Conservation (phyloP, 2,113 vertebrate genomes). For the Neopipo cinnamomea region DNA sequence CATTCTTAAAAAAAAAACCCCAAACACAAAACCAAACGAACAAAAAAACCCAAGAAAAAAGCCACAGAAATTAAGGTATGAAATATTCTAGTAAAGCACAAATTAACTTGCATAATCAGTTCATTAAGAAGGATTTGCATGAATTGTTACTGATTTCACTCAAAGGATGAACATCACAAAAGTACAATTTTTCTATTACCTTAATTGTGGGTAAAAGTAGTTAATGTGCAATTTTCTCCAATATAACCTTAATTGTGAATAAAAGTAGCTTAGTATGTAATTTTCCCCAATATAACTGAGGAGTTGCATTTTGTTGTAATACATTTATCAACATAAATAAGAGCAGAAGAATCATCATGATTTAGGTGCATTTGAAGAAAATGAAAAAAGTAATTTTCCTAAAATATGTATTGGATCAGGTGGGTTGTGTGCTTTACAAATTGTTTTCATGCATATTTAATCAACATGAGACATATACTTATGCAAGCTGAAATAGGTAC, state of each 20-base stretch:
- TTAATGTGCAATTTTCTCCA: neutral
- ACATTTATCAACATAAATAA: neutral
- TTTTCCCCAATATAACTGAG: neutral
- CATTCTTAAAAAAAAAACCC: neutral
- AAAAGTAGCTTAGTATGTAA: neutral
- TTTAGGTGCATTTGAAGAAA: neutral
- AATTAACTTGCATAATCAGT: neutral
- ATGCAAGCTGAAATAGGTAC: constrained; percentile 22
- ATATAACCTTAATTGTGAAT: neutral
- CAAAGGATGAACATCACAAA: neutral
- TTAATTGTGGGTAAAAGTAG: neutral
- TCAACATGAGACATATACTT: neutral
- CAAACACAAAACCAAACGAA: neutral
- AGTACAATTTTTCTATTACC: neutral
- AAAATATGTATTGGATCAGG: neutral
- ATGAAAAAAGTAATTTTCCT: neutral
- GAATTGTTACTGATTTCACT: neutral
- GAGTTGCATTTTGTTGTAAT: neutral
- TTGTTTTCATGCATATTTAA: constrained; percentile 50
- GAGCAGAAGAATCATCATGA: neutral
- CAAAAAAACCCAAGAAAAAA: neutral
- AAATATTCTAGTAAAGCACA: neutral
- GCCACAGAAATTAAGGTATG: neutral
- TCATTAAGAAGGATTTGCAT: neutral
- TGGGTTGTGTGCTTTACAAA: constrained; percentile 9